Evolutionary conservation across 1,140 invertebrate genomes (phyloP), one percentile per base, ranked within the genome.

Genomic region (Lordiphosa clarofinis): DNA sequence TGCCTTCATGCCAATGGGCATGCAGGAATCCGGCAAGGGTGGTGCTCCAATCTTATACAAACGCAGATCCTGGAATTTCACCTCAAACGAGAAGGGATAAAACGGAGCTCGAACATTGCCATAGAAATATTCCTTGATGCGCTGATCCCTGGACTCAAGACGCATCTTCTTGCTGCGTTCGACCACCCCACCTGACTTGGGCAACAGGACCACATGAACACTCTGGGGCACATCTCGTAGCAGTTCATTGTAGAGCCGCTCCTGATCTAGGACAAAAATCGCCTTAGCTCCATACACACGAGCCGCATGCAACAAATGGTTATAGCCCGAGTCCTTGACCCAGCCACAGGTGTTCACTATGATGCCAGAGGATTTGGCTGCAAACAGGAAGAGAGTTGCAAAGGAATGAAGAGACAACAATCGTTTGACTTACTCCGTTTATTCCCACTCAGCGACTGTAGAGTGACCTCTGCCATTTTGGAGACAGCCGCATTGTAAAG

Each of bases 331-430:
- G 1, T 93, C 95, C 90, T 98, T 97, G 0, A 99, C 94, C 97
- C 97, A 99, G 1, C 98, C 98, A 86, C 97, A 98, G 0, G 98
- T 99, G 87, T 99, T 99, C 47, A 99, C 98, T 33, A 99, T 94
- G 1, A 97, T 95, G n/a, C 98, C 98, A 24, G 97, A 98, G 38
- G 92, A 91, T 87, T 94, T 94, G 0, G 94, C 95, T 95, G 84
- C 89, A 33, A 24, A 28, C 2, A 13, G 7, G 7, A 9, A 59
- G 11, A 90, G 0, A 8, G 13, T 59, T 13, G 21, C 21, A 4
- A 36, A n/a, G 40, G 10, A 15, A 15, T 50, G 1, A 4, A 13
- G 3, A 1, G 7, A n/a, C 15, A 33, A 0, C 6, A 5, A 8
- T 13, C 0, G 31, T 4, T 39, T 8, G 10, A 73, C 87, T 87